A percentile compares a stretch with the other conserved stretches of the same genome.
Conservation (phyloP, 2,888 invertebrate species). For the Netelia inedita region DNA sequence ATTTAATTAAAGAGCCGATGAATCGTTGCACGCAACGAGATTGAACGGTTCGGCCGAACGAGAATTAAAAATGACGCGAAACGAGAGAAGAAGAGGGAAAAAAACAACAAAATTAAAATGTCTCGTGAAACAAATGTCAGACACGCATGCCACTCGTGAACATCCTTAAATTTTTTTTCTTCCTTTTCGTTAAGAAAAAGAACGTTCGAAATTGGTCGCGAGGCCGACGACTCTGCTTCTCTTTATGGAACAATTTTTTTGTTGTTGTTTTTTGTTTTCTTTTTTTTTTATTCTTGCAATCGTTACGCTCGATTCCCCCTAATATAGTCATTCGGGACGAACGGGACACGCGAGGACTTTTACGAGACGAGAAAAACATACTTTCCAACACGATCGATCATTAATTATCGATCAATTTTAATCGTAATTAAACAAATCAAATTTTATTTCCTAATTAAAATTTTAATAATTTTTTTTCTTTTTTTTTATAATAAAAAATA, state of each 20-base stretch:
- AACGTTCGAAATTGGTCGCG: slow-evolving; percentile 51
- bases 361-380: too few relatives aligned
- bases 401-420: too few relatives aligned
- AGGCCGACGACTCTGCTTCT: not conserved
- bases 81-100: slow-evolving; percentile 14
- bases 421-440: too few relatives aligned
- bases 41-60: slow-evolving; percentile 56
- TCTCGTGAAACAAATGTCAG: slow-evolving; percentile 53
- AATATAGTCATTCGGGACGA: not conserved
- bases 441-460: too few relatives aligned
- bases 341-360: too few relatives aligned
- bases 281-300: not conserved
- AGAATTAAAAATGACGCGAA: slow-evolving; percentile 28
- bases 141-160: slow-evolving; percentile 23
- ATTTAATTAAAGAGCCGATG: slow-evolving; percentile 61
- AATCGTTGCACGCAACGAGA: slow-evolving; percentile 64
- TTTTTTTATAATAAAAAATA: too few relatives aligned
- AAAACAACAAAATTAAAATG: slow-evolving; percentile 9
- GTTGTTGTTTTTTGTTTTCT: too few relatives aligned
- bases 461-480: too few relatives aligned
- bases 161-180: slow-evolving; percentile 32
- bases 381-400: too few relatives aligned
- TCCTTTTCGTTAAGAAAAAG: not conserved
- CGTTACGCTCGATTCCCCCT: not conserved
- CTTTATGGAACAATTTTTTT: not conserved